A percentile compares a stretch with the other conserved stretches of the same genome.
phyloP scores from a whole-genome alignment of 1,140 invertebrate genomes.

The Brachionus angularis region DNA sequence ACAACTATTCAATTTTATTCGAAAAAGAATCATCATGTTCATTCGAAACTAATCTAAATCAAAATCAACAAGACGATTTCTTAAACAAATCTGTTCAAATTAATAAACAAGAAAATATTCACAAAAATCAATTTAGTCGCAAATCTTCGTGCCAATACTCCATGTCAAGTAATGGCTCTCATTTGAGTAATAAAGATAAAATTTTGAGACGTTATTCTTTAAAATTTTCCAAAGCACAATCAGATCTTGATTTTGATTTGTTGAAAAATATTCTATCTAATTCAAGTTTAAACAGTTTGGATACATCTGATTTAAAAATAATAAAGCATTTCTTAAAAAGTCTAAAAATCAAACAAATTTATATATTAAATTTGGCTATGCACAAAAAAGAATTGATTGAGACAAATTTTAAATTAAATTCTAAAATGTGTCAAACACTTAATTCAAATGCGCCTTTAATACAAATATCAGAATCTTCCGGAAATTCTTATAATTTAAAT shows the following conservation, averaged over 20 bases:
- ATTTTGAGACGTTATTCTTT: too few species aligned
- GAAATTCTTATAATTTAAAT: too few species aligned
- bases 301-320: constrained; percentile 30
- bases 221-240: too few species aligned
- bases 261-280: neutral
- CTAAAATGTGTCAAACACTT: too few species aligned
- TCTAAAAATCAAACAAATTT: constrained; percentile 41
- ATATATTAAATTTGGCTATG: constrained; percentile 37
- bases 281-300: neutral
- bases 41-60: too few species aligned
- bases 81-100: too few species aligned
- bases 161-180: too few species aligned
- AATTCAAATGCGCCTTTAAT: constrained; percentile 23
- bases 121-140: too few species aligned
- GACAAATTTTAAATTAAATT: neutral
- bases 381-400: constrained; percentile 20
- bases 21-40: neutral
- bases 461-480: neutral
- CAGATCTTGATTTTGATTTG: neutral
- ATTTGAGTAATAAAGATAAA: too few species aligned
- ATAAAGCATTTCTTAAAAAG: constrained; percentile 6
- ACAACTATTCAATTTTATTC: constrained; percentile 10
- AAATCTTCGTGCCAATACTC: too few species aligned
- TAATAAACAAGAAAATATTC: too few species aligned
- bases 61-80: too few species aligned